Base-by-base conservation (phyloP, 2,888 invertebrate genomes). In the Hecatera dysodea region DNA sequence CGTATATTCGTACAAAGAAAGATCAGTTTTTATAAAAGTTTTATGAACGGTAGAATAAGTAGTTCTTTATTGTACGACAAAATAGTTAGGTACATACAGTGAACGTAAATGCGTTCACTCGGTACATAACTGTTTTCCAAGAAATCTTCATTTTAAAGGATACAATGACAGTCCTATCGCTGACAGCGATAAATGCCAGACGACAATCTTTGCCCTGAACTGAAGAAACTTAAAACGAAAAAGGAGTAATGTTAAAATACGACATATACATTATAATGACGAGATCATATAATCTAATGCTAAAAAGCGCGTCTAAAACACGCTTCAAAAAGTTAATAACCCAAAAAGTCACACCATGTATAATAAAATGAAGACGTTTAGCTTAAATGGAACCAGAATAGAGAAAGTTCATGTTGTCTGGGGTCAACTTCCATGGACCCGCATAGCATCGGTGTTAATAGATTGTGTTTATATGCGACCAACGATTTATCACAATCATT, bases 401-500 rank as follows among this genome's bases (percentile, higher is more conserved):
- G 91, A 92, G 92, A 93, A 93, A 93, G 92, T 91, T 87, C 83
- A 86, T 56, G 79, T 63, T 78, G 77, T 76, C 78, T 73, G 75
- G 84, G 92, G 92, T 92, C 92, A 90, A 85, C 82, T 80, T 86
- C 84, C 72, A 75, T 77, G 80, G 85, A 81, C 83, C 83, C 85
- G 80, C 84, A 85, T 85, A 85, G 80, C 89, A 93, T 91, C 82
- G 83, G 90, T 92, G 93, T 93, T 92, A 92, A 92, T 91, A 91
- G 91, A 92, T 90, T 91, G 87, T 91, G 90, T 91, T 92, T 90
- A 91, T 92, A 88, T 89, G 90, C 83, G 86, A 87, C 75, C 80
- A 68, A 64, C 74, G 60, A 85, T 82, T 80, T 84, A 81, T 83
- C 82, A 85, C 72, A 65, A 76, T 36, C 33, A 84, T 87, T 88